Percentiles rank a stretch among this genome's conserved stretches.
phyloP scores from a whole-genome alignment of 2,113 vertebrate genomes.

The Heliornis fulica region DNA sequence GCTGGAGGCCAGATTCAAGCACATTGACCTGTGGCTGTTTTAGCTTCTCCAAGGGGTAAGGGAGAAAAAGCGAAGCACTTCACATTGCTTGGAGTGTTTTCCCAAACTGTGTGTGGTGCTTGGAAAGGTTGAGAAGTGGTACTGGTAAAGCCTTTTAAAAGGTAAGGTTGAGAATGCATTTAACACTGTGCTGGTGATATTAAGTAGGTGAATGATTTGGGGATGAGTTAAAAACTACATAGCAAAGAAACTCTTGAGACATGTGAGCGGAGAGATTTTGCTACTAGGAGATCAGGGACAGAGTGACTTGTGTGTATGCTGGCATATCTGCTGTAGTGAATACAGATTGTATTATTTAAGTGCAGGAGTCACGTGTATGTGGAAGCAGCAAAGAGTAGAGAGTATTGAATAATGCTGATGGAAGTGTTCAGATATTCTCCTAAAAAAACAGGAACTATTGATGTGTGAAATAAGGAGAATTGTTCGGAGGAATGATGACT shows the following conservation, averaged over 20 bases:
- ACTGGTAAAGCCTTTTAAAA: background rate
- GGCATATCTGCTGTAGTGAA: background rate
- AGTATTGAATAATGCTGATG: background rate
- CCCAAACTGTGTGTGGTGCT: background rate
- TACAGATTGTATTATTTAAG: background rate
- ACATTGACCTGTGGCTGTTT: rapidly evolving
- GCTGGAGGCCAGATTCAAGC: rapidly evolving
- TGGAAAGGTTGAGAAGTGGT: background rate
- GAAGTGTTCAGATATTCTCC: background rate
- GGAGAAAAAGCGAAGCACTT: background rate
- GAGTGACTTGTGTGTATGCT: background rate
- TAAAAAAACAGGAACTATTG: conserved; percentile 30
- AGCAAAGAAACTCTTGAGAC: background rate
- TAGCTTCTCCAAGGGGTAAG: background rate
- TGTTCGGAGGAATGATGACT: background rate
- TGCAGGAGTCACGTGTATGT: background rate
- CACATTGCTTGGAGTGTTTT: background rate
- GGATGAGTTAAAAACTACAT: background rate
- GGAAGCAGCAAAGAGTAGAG: background rate
- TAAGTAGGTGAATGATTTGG: background rate
- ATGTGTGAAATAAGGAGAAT: background rate
- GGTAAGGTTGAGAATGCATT: background rate
- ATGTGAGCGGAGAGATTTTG: rapidly evolving
- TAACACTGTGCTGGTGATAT: background rate
- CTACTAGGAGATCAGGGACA: background rate